phyloP scores from a whole-genome alignment of 1,140 invertebrate genomes.

The Dendroctonus ponderosae region DNA sequence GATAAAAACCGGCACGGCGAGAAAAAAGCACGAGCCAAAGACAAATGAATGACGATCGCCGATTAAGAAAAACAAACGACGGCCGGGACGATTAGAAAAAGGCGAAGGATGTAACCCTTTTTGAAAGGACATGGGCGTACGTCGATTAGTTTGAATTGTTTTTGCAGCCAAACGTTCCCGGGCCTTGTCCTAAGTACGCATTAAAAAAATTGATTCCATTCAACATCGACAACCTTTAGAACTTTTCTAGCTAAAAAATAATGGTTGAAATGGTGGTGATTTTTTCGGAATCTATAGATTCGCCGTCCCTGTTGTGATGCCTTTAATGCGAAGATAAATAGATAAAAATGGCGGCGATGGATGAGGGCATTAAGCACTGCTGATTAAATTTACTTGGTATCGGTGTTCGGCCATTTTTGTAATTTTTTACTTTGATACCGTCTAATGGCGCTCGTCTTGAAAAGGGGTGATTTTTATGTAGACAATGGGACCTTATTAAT shows the following conservation, averaged over 20 bases:
- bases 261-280: too few relatives aligned
- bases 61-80: constrained; percentile 36
- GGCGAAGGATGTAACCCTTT: constrained; percentile 22
- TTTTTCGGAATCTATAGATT: too few relatives aligned
- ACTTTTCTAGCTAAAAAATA: too few relatives aligned
- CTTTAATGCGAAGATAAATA: constrained; percentile 29
- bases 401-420: constrained; percentile 31
- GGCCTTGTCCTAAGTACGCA: too few relatives aligned
- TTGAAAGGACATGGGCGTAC: constrained; percentile 5
- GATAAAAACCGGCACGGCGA: constrained; percentile 23
- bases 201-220: too few relatives aligned
- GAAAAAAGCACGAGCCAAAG: constrained; percentile 34
- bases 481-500: constrained; percentile 19
- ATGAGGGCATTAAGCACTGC: constrained; percentile 29
- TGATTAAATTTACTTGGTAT: constrained; percentile 34
- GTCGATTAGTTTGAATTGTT: too few relatives aligned
- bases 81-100: constrained; percentile 32
- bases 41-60: constrained; percentile 35
- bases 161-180: too few relatives aligned
- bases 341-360: constrained; percentile 32
- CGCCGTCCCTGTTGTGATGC: constrained; percentile 14
- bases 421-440: constrained; percentile 31
- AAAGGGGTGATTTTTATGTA: constrained; percentile 15
- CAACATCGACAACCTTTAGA: too few relatives aligned
- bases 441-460: constrained; percentile 14